phyloP scores from a whole-genome alignment of 2,888 invertebrate genomes.

The Beris chalybata region DNA sequence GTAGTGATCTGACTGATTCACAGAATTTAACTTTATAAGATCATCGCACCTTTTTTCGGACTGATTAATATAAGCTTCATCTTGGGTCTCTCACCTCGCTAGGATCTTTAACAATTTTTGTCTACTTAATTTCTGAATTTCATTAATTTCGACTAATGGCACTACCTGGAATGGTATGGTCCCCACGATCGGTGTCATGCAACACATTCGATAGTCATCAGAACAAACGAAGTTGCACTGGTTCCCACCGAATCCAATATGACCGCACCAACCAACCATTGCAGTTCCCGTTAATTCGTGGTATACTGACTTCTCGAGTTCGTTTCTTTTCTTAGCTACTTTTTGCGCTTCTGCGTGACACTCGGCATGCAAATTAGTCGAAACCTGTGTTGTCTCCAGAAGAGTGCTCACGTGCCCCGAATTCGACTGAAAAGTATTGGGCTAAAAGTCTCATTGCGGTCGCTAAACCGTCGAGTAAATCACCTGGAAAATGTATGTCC shows the following conservation, averaged over 20 bases:
- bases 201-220: slow-evolving; percentile 26
- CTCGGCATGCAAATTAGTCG: slow-evolving; percentile 29
- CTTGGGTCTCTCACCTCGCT: too few relatives aligned
- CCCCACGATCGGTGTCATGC: slow-evolving; percentile 15
- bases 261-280: not conserved
- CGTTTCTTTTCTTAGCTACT: slow-evolving; percentile 3
- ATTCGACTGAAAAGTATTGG: too few relatives aligned
- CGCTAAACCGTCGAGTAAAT: not conserved
- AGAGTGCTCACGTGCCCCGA: too few relatives aligned
- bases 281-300: slow-evolving; percentile 27
- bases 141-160: slow-evolving; percentile 8
- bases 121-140: slow-evolving; percentile 23
- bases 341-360: slow-evolving; percentile 19
- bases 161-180: not conserved
- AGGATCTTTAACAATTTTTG: too few relatives aligned
- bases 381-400: slow-evolving; percentile 8
- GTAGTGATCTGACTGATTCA: too few relatives aligned
- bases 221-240: slow-evolving; percentile 20
- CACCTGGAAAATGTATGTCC: too few relatives aligned
- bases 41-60: too few relatives aligned
- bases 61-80: too few relatives aligned
- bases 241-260: slow-evolving; percentile 15
- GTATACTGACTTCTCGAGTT: slow-evolving; percentile 5
- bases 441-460: not conserved
- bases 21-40: too few relatives aligned